Percentiles rank a stretch among this genome's conserved stretches.
These are phyloP conservation scores for Agapornis canus DNA, from an alignment of 2,797 vertebrate genomes.

Conservation along the genomic window DNA sequence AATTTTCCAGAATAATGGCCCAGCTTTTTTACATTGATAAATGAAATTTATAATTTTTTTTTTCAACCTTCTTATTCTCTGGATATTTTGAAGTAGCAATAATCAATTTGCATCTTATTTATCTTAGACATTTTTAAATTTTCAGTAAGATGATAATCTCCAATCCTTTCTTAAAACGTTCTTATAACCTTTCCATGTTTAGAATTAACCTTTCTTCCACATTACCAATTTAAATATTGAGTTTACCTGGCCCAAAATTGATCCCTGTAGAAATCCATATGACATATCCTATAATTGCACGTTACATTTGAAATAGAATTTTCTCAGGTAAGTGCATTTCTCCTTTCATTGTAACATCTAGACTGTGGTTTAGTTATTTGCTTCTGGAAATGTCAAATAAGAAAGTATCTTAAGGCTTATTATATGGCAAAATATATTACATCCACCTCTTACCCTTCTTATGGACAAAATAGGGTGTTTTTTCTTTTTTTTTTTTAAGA, in stretches of 20 bases:
- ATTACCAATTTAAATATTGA: not conserved
- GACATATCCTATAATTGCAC: not conserved
- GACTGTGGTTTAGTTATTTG: not conserved
- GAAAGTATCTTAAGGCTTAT: not conserved
- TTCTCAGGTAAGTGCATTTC: not conserved
- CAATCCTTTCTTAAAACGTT: not conserved
- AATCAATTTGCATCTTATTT: not conserved
- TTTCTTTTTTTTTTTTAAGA: not conserved
- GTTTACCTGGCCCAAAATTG: not conserved
- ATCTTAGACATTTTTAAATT: not conserved
- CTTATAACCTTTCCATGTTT: not conserved
- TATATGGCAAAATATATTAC: not conserved
- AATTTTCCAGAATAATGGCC: not conserved
- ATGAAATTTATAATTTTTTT: not conserved
- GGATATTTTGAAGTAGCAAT: not conserved
- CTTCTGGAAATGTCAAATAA: not conserved
- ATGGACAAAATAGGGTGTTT: rapidly evolving
- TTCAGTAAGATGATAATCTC: not conserved
- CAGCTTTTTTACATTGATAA: not conserved
- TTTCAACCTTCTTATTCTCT: not conserved
- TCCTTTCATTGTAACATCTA: not conserved
- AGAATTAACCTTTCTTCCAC: not conserved
- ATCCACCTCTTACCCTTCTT: not conserved
- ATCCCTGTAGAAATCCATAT: not conserved
- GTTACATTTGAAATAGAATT: not conserved